A percentile compares a stretch with the other conserved stretches of the same genome.
phyloP scores from a whole-genome alignment of 2,888 invertebrate genomes.

The Oscheius sp. region DNA sequence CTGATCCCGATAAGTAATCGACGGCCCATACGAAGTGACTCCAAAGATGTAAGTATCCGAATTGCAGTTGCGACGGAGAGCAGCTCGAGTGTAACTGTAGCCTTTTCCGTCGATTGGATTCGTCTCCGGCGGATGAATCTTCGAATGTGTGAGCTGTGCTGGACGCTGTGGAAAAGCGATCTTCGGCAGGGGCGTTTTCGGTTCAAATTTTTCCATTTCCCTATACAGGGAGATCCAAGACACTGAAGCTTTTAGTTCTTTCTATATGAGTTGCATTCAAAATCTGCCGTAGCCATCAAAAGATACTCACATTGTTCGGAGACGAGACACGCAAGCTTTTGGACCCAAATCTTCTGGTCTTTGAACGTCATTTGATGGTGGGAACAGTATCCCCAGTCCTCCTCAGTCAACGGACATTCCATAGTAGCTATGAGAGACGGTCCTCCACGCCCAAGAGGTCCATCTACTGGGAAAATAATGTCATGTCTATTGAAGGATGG shows the following conservation, averaged over 20 bases:
- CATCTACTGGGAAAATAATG: constrained; percentile 61
- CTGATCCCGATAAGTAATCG: constrained; percentile 3
- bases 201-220: background rate
- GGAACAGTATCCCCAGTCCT: constrained; percentile 42
- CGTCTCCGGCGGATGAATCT: constrained; percentile 24
- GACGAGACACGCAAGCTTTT: constrained; percentile 41
- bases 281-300: background rate
- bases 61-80: constrained; percentile 12
- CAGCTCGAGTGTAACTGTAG: constrained; percentile 25
- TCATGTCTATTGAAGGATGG: constrained; percentile 61
- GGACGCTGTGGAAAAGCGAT: constrained; percentile 10
- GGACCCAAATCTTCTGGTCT: constrained; percentile 53
- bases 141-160: background rate
- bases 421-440: constrained; percentile 50
- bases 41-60: background rate
- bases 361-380: constrained; percentile 48
- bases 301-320: constrained; percentile 38
- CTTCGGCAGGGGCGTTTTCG: background rate
- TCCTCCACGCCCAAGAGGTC: constrained; percentile 56
- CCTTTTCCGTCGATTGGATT: constrained; percentile 25
- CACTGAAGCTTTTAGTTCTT: background rate
- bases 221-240: constrained; percentile 13
- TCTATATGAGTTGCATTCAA: background rate
- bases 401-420: constrained; percentile 39
- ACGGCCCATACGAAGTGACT: background rate